Evolutionary conservation across 2,797 vertebrate genomes (phyloP).

Genomic region (Thunnus albacares): DNA sequence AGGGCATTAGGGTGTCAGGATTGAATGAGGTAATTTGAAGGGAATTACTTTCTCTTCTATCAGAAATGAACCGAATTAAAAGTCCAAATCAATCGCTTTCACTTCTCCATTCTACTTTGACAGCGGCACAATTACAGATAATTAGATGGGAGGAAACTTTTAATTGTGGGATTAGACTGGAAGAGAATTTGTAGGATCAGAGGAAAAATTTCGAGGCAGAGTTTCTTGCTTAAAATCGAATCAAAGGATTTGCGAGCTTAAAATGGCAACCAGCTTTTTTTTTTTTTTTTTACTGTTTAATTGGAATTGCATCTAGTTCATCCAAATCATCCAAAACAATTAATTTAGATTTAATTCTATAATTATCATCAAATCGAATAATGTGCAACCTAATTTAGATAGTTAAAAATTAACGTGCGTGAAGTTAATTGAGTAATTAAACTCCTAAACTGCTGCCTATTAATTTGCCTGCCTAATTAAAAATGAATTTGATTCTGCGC

Average conservation of each 20-base stretch:
- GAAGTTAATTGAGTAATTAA: conserved; percentile 99
- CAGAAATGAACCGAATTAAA: conserved; percentile 99
- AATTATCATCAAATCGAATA: conserved; percentile 99
- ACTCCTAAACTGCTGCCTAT: conserved; percentile 99
- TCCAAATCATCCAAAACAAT: conserved; percentile 99
- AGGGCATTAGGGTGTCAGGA: conserved; percentile 99
- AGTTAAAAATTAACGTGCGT: conserved; percentile 99
- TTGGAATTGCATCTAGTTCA: conserved; percentile 97
- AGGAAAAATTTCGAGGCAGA: conserved; percentile 91
- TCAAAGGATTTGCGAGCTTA: conserved; percentile 96
- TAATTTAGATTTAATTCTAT: conserved; percentile 99
- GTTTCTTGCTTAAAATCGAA: conserved; percentile 96
- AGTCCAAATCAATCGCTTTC: conserved; percentile 99
- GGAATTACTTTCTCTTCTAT: conserved; percentile 99
- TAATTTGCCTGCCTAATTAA: conserved; percentile 99
- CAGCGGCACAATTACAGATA: conserved; percentile 99
- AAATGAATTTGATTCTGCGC: conserved; percentile 99
- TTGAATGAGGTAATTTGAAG: conserved; percentile 99
- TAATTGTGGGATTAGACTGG: conserved; percentile 99
- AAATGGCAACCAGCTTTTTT: conserved; percentile 92
- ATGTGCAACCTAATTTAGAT: conserved; percentile 99
- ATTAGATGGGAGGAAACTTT: conserved; percentile 99
- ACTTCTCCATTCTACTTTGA: conserved; percentile 93
- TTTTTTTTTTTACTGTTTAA: conserved; percentile 88
- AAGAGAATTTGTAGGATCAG: conserved; percentile 96